Evolutionary conservation across 23 tunicate genomes (phyloP).

Genomic region (Corella eumyota): DNA sequence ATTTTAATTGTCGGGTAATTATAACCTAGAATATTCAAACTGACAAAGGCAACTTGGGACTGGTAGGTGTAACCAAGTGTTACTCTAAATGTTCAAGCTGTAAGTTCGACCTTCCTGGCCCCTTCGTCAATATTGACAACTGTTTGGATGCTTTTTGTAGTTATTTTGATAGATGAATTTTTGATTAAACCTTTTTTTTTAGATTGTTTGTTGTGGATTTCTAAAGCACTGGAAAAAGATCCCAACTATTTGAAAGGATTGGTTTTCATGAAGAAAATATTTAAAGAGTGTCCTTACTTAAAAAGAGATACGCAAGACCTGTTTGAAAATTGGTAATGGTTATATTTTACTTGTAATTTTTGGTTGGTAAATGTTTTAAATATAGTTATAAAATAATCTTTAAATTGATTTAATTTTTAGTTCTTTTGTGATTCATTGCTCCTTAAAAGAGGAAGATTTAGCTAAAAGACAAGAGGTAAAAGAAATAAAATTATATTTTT

Average conservation of each 20-base stretch:
- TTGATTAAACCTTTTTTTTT: not conserved
- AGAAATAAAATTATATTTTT: slow-evolving; percentile 22
- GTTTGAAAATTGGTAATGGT: slow-evolving; percentile 43
- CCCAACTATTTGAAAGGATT: slow-evolving; percentile 53
- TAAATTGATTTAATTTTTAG: no score
- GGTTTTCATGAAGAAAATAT: slow-evolving; percentile 48
- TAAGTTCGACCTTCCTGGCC: no score
- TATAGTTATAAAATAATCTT: no score
- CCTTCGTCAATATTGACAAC: no score
- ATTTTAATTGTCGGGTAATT: no score
- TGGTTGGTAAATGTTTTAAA: not conserved
- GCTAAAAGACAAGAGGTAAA: slow-evolving; percentile 30
- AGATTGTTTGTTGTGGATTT: slow-evolving; percentile 72
- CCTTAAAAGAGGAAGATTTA: slow-evolving; percentile 34
- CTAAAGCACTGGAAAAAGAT: slow-evolving; percentile 70
- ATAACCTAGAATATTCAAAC: no score
- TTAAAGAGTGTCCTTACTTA: slow-evolving; percentile 60
- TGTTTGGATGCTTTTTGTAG: no score
- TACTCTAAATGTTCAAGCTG: no score
- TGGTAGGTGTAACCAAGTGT: no score
- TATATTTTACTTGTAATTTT: not conserved
- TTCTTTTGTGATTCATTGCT: slow-evolving; percentile 18
- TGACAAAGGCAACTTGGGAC: no score
- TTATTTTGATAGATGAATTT: no score
- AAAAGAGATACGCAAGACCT: slow-evolving; percentile 28